Conservation (phyloP, 2,797 vertebrate species). For the Danio choprae region DNA sequence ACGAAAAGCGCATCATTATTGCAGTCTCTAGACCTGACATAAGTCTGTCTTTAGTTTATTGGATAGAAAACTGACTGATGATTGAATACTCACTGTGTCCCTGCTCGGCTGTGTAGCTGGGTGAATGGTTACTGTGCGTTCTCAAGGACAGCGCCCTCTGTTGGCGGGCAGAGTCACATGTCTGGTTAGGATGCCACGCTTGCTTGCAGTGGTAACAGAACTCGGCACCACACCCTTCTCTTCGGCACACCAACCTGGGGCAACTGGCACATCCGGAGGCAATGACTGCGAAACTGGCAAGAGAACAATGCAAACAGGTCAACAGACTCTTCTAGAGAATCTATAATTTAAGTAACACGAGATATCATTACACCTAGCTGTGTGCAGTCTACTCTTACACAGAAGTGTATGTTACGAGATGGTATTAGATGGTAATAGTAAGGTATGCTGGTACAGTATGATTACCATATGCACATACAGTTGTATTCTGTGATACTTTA, state of each 20-base stretch:
- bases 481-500: neutral
- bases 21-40: neutral
- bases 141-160: conserved; percentile 91
- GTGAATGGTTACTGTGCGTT: conserved; percentile 93
- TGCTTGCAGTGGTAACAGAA: conserved; percentile 99
- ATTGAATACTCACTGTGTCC: conserved; percentile 82
- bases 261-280: conserved; percentile 98
- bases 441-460: neutral
- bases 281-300: conserved; percentile 91
- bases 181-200: conserved; percentile 99
- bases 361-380: neutral
- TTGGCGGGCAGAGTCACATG: conserved; percentile 96
- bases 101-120: conserved; percentile 93
- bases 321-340: conserved; percentile 8
- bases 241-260: conserved; percentile 92
- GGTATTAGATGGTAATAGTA: conserved; percentile 13
- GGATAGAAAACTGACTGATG: neutral
- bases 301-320: conserved; percentile 14
- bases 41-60: neutral
- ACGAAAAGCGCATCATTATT: neutral
- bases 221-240: conserved; percentile 95
- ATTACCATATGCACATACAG: neutral
- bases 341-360: conserved; percentile 3
- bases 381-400: neutral
- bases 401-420: neutral